phyloP scores from a whole-genome alignment of 2,888 invertebrate species.

The Zaprionus lineosus region DNA sequence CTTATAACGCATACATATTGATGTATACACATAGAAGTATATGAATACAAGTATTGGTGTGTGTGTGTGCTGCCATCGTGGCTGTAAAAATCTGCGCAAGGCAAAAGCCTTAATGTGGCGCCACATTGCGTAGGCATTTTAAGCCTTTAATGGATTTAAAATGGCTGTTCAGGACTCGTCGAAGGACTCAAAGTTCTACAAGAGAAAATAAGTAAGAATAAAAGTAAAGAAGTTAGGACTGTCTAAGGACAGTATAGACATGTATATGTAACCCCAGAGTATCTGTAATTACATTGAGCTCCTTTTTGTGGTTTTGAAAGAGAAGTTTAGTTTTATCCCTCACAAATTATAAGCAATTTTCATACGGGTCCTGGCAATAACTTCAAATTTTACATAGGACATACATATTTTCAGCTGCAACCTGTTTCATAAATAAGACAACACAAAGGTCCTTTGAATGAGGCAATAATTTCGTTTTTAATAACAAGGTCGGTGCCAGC shows the following conservation, averaged over 20 bases:
- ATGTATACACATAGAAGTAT: neutral
- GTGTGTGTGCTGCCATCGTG: conserved; percentile 3
- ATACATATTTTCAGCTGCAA: conserved; percentile 55
- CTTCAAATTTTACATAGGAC: conserved; percentile 34
- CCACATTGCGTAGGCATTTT: conserved; percentile 32
- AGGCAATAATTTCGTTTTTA: conserved; percentile 62
- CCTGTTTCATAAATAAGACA: conserved; percentile 55
- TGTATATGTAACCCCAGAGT: too few species aligned
- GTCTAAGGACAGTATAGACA: too few species aligned
- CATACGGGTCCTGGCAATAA: conserved; percentile 11
- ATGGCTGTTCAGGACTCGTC: conserved; percentile 15
- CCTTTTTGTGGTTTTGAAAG: too few species aligned
- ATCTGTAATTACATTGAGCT: too few species aligned
- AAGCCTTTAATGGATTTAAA: conserved; percentile 67
- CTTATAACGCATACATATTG: conserved; percentile 4
- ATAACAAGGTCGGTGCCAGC: conserved; percentile 53
- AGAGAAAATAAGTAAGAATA: neutral
- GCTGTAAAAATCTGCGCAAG: conserved; percentile 40
- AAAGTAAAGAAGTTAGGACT: too few species aligned
- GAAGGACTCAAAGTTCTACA: neutral
- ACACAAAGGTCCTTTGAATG: conserved; percentile 21
- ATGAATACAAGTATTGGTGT: neutral
- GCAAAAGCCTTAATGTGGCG: conserved; percentile 19
- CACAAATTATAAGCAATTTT: conserved; percentile 15
- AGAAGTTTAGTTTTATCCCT: too few species aligned